A percentile compares a stretch with the other conserved stretches of the same genome.
These are phyloP conservation scores for Artibeus jamaicensis DNA, from an alignment of 2,797 vertebrate species.

Conservation along the genomic window DNA sequence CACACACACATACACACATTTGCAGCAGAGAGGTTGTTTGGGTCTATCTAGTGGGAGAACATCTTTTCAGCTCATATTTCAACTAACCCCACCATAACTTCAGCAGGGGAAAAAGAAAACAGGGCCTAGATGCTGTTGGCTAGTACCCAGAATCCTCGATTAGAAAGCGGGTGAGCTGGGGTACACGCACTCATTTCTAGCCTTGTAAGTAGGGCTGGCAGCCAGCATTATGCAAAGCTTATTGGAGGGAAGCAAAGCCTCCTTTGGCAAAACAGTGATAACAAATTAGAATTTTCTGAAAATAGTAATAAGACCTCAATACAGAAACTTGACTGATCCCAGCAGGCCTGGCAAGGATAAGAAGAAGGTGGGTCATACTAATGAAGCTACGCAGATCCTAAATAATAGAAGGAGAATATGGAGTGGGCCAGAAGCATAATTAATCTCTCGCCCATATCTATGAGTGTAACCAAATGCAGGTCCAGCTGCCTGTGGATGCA, in stretches of 20 bases:
- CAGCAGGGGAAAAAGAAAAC: neutral
- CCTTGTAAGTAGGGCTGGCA: constrained; percentile 33
- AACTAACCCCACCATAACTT: neutral
- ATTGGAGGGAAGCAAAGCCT: constrained; percentile 49
- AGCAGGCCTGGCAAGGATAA: neutral
- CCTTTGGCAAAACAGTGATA: constrained; percentile 48
- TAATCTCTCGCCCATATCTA: neutral
- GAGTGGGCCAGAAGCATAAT: neutral
- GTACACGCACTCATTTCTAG: neutral
- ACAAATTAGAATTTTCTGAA: constrained; percentile 61
- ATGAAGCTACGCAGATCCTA: neutral
- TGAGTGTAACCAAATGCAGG: neutral
- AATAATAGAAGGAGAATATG: neutral
- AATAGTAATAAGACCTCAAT: constrained; percentile 36
- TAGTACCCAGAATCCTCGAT: constrained; percentile 29
- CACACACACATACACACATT: neutral
- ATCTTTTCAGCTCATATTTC: neutral
- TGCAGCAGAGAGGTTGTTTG: neutral
- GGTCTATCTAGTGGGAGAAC: neutral
- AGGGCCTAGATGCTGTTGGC: neutral
- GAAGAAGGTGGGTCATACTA: neutral
- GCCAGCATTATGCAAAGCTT: constrained; percentile 45
- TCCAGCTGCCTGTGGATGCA: neutral
- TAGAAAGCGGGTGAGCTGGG: neutral
- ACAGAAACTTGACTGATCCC: neutral